Evolutionary conservation across 2,888 invertebrate genomes (phyloP).

Genomic region (Lasioglossum morio): DNA sequence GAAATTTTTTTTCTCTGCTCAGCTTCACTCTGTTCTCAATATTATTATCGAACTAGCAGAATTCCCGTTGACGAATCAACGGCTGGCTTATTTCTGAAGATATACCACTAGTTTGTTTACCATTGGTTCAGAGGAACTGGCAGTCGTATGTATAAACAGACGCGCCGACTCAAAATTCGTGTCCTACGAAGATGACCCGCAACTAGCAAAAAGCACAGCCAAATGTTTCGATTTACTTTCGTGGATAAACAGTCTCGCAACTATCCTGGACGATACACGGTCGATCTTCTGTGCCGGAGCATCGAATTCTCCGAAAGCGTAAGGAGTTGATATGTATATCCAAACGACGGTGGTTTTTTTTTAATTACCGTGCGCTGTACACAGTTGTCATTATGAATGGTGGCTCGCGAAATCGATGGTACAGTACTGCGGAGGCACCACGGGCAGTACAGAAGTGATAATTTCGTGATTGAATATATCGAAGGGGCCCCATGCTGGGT

Average conservation of each 20-base stretch:
- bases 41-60: neutral
- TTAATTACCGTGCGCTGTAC: constrained; percentile 16
- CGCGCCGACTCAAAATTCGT: neutral
- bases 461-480: constrained; percentile 84
- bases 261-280: neutral
- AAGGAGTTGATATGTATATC: neutral
- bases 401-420: constrained; percentile 47
- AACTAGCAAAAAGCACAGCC: neutral
- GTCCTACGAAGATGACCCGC: neutral
- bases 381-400: constrained; percentile 23
- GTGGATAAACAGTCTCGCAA: neutral
- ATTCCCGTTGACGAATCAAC: too few relatives aligned
- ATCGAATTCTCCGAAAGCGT: neutral
- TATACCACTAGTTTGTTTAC: too few relatives aligned
- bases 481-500: constrained; percentile 82
- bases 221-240: neutral
- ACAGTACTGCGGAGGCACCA: constrained; percentile 58
- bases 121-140: too few relatives aligned
- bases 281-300: neutral
- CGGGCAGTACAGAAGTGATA: constrained; percentile 83
- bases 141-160: neutral
- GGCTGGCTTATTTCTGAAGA: too few relatives aligned
- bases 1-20: neutral
- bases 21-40: neutral
- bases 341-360: neutral